Base-by-base conservation (phyloP, 2,888 invertebrate genomes). In the Drosophila kuntzei region DNA sequence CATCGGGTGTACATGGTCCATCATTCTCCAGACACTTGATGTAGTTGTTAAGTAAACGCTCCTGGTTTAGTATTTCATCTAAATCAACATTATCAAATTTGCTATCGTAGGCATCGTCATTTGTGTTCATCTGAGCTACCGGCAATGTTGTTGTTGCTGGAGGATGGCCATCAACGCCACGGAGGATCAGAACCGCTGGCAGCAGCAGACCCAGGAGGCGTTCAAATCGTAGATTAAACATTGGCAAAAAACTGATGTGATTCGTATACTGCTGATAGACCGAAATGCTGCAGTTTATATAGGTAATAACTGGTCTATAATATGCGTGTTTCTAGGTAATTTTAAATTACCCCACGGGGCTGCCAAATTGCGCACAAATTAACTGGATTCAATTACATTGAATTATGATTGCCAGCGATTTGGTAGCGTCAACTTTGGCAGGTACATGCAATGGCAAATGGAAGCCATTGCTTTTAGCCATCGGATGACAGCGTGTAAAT, bases 21-120 rank as follows among this genome's bases (percentile, higher is more conserved):
- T 91, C 92, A 0, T 94, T 94, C 80, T 96, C 90, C 37, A 96
- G 82, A 80, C 96, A 96, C 68, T 95, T 94, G 44, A 95, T 91
- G 85, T 96, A 95, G 43, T 94, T 94, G 32, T 93, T 92, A 3
- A 96, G 90, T n/a, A 96, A 62, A 5, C 95, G 93, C 32, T 95
- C 94, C 90, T 94, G 96, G 4, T 81, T 90, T 20, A 96, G 90
- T 72, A 96, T 94, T 83, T 95, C 94, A 50, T 96, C 94, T 61
- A 96, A 60, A 90, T 96, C 93, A 53, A 96, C 92, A 87, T 95
- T 95, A 89, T 96, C 96, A 83, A 94, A 96, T 81, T 95, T 95
- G 62, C 93, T 93, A 1, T 95, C 94, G 87, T 96, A 96, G 20
- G 91, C 71, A 34, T 8, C 63, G 22, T 5, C 41, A 37, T 7